Percentiles rank a stretch among this genome's conserved stretches.
Evolutionary conservation across 2,888 invertebrate genomes (phyloP).

Genomic region (Euclidia mi): DNA sequence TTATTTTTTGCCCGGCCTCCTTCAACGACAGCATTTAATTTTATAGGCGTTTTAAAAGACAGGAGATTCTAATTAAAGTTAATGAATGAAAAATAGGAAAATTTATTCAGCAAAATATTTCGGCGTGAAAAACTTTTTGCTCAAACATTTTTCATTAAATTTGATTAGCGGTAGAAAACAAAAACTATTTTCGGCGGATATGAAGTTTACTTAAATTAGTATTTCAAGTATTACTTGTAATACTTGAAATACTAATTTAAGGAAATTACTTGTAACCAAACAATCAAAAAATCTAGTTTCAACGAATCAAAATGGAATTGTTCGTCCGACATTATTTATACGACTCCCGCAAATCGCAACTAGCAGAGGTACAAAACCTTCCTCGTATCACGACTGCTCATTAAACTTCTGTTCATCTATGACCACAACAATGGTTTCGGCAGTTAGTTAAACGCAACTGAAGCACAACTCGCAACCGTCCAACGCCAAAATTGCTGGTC

Average conservation of each 20-base stretch:
- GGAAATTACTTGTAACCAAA: background rate
- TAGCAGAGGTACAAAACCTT: constrained; percentile 30
- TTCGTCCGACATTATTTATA: constrained; percentile 37
- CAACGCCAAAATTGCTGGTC: constrained; percentile 55
- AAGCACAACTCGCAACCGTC: constrained; percentile 61
- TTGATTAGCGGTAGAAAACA: background rate
- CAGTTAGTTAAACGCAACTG: constrained; percentile 57
- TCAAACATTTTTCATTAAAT: background rate
- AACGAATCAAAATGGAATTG: background rate
- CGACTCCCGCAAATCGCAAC: constrained; percentile 27
- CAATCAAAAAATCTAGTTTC: background rate
- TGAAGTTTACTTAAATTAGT: no score
- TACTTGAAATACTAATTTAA: no score
- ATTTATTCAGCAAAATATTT: background rate
- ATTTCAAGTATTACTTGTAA: no score
- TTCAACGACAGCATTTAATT: background rate
- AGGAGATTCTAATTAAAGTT: background rate
- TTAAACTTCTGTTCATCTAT: constrained; percentile 52
- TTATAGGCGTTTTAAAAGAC: background rate
- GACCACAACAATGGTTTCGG: constrained; percentile 48
- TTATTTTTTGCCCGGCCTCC: background rate
- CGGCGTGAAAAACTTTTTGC: background rate
- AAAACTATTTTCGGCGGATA: background rate
- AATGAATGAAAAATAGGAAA: background rate
- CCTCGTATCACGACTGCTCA: constrained; percentile 34